phyloP scores from a whole-genome alignment of 2,797 vertebrate genomes.

The Aphelocoma californica region DNA sequence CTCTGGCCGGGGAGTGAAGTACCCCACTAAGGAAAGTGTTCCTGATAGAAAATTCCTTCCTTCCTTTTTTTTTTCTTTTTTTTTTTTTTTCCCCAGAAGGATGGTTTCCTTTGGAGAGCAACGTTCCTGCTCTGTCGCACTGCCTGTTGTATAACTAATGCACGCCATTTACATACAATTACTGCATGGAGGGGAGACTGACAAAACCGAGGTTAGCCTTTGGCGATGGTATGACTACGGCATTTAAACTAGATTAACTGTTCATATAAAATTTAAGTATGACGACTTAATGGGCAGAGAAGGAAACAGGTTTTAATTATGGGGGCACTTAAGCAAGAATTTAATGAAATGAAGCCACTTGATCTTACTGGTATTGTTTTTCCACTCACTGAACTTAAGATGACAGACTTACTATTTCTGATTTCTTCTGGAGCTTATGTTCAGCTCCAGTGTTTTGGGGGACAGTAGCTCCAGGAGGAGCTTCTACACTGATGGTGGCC shows the following conservation, averaged over 20 bases:
- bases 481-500: neutral
- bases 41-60: neutral
- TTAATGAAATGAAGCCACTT: neutral
- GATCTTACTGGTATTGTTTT: neutral
- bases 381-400: neutral
- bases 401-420: neutral
- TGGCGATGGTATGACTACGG: neutral
- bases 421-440: neutral
- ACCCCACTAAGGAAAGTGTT: neutral
- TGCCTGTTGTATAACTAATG: neutral
- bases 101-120: neutral
- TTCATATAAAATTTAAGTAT: neutral
- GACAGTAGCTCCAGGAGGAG: neutral
- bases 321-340: neutral
- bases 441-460: neutral
- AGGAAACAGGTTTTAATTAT: slow-evolving; percentile 23
- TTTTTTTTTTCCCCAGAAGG: neutral
- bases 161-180: neutral
- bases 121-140: neutral
- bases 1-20: neutral
- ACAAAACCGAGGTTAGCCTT: neutral
- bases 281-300: neutral
- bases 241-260: neutral
- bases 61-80: neutral
- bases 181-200: neutral